Percentiles rank a stretch among this genome's conserved stretches.
Conservation (phyloP, 2,797 vertebrate species). For the Trematomus bernacchii region DNA sequence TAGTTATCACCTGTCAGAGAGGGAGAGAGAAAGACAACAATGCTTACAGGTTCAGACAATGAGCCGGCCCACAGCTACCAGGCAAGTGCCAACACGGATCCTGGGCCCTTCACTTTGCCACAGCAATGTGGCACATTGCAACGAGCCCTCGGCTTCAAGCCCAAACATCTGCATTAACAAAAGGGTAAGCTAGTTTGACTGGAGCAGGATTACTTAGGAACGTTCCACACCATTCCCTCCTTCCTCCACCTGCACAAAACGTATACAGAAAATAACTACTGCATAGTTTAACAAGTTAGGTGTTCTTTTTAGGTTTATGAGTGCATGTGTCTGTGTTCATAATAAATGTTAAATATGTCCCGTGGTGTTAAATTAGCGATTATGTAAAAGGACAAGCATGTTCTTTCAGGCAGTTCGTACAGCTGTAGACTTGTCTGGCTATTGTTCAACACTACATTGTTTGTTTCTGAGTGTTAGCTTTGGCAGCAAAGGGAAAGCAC, state of each 20-base stretch:
- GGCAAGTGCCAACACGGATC: constrained; percentile 94
- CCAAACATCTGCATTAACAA: constrained; percentile 98
- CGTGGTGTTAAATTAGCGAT: constrained; percentile 50
- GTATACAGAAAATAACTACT: constrained; percentile 27
- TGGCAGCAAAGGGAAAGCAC: constrained; percentile 72
- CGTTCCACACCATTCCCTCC: constrained; percentile 67
- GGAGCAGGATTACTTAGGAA: constrained; percentile 86
- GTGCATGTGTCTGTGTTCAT: constrained; percentile 9
- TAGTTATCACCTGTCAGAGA: constrained; percentile 99
- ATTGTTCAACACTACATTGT: constrained; percentile 82
- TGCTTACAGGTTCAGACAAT: constrained; percentile 99
- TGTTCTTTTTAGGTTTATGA: constrained; percentile 31
- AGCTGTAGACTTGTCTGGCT: constrained; percentile 78
- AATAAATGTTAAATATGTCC: constrained; percentile 46
- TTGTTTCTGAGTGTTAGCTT: constrained; percentile 75
- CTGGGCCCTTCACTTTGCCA: constrained; percentile 77
- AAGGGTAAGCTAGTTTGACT: constrained; percentile 89
- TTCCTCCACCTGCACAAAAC: constrained; percentile 58
- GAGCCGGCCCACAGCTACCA: constrained; percentile 87
- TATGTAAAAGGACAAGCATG: constrained; percentile 66
- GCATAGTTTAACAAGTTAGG: constrained; percentile 37
- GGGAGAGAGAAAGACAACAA: constrained; percentile 88
- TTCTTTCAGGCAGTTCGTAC: constrained; percentile 74
- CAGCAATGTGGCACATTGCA: constrained; percentile 78
- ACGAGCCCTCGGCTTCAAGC: constrained; percentile 87